Percentiles rank a stretch among this genome's conserved stretches.
Conservation (phyloP, 2,797 vertebrate species). For the Onychomys torridus region DNA sequence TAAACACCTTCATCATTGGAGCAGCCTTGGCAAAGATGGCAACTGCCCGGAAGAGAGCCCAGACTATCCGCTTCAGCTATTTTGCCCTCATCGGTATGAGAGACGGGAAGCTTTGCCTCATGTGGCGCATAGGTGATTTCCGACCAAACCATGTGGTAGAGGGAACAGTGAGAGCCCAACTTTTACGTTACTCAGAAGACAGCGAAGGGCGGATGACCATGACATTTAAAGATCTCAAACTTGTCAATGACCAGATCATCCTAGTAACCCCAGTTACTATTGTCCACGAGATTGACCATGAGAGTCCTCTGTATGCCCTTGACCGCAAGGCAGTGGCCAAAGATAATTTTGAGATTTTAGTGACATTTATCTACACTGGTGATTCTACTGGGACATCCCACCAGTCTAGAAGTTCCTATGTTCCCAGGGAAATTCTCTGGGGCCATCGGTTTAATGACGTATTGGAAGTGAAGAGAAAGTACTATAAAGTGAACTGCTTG, state of each 20-base stretch:
- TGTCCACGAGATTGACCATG: slow-evolving; percentile 91
- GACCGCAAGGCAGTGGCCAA: slow-evolving; percentile 91
- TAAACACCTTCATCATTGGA: slow-evolving; percentile 97
- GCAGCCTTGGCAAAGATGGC: slow-evolving; percentile 98
- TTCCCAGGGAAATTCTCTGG: slow-evolving; percentile 95
- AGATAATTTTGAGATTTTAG: slow-evolving; percentile 95
- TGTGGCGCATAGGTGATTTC: slow-evolving; percentile 97
- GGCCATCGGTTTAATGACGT: slow-evolving; percentile 96
- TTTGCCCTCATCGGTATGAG: slow-evolving; percentile 92
- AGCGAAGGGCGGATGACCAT: slow-evolving; percentile 90
- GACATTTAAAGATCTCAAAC: slow-evolving; percentile 91
- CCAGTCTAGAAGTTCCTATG: slow-evolving; percentile 96
- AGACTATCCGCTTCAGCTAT: slow-evolving; percentile 96
- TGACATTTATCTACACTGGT: slow-evolving; percentile 96
- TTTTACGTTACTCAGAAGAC: slow-evolving; percentile 90
- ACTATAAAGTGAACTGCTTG: slow-evolving; percentile 94
- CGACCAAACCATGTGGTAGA: slow-evolving; percentile 95
- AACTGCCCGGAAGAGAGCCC: slow-evolving; percentile 94
- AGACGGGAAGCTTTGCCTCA: slow-evolving; percentile 92
- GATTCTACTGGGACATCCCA: slow-evolving; percentile 96
- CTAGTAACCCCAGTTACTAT: slow-evolving; percentile 93
- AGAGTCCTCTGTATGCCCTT: slow-evolving; percentile 93
- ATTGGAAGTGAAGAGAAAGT: slow-evolving; percentile 90
- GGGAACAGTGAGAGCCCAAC: slow-evolving; percentile 93
- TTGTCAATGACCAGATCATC: slow-evolving; percentile 92